Base-by-base conservation (phyloP, 35 echinoderm and acorn worm species). In the Ophiothrix spiculata region DNA sequence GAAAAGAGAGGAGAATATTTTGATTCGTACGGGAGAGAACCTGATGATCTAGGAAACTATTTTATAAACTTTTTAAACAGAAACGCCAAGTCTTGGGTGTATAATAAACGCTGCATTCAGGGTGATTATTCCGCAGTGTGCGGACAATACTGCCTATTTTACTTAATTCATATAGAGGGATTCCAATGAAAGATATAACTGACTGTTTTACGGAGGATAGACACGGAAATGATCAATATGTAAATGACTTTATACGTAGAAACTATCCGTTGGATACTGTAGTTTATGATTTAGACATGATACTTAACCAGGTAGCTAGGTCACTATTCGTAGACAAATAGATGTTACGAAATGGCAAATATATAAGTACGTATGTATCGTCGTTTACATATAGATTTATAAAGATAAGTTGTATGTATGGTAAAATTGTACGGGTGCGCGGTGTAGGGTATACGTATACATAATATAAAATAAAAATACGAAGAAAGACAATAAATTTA, bases 131-230 rank as follows among this genome's bases (percentile, higher is more conserved):
- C 75, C 1, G 64, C 88, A 4, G 81, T 84, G n/a, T 90, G 88
- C 10, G 88, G 88, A 1, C 88, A 90, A 39, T 90, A 90, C 31
- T 33, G 25, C 21, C 29, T 83, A 28, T 89, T 74, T 29, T 89
- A 64, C 74, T 49, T 82, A 10, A 11, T 85, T 4, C 81, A 90
- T 37, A 76, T 63, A 25, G 40, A 35, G 77, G 77, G 11, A 15
- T 64, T 3, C 36, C 2, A 0, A 8, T 88, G 31, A 0, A 0
- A 12, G 39, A 63, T 25, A 81, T 88, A n/a, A 14, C 35, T 10
- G 1, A 32, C 14, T 78, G 31, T 21, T 88, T 88, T 81, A 42
- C 75, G 1, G 40, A 74, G 1, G 74, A 86, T 36, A 76, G 13
- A 19, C 36, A 33, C 6, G 6, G 31, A 8, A 83, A 83, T 32